A percentile compares a stretch with the other conserved stretches of the same genome.
These are phyloP conservation scores for Plagodis pulveraria DNA, from an alignment of 2,888 invertebrate genomes.

Conservation along the genomic window DNA sequence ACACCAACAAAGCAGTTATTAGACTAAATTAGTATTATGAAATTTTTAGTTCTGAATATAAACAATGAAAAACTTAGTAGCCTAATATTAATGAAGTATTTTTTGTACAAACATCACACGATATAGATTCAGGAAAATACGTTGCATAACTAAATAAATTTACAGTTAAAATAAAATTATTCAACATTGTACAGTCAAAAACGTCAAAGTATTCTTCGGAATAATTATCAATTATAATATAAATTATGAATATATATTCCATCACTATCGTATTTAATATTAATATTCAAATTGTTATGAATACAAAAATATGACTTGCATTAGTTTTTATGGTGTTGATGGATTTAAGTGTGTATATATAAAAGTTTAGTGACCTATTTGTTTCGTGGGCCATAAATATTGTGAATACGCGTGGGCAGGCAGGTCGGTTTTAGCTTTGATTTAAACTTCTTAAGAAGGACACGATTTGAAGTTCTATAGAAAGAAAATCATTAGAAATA, in stretches of 20 bases:
- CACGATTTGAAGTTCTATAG: not conserved
- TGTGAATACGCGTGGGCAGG: slow-evolving; percentile 8
- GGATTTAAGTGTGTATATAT: slow-evolving; percentile 23
- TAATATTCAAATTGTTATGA: slow-evolving; percentile 22
- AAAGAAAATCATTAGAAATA: not conserved
- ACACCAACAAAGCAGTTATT: too few species aligned
- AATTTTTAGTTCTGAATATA: too few species aligned
- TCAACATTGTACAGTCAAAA: not conserved
- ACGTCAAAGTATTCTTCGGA: slow-evolving; percentile 1
- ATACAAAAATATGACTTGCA: slow-evolving; percentile 19
- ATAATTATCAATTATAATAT: slow-evolving; percentile 2
- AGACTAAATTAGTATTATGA: too few species aligned
- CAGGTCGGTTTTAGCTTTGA: slow-evolving; percentile 10
- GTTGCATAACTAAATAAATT: too few species aligned
- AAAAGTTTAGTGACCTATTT: slow-evolving; percentile 28
- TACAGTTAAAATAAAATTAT: too few species aligned
- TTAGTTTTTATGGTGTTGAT: slow-evolving; percentile 31
- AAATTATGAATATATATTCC: slow-evolving; percentile 12
- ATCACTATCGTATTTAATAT: slow-evolving; percentile 11
- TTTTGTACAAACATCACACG: too few species aligned
- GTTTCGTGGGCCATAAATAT: slow-evolving; percentile 16
- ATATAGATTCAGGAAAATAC: too few species aligned
- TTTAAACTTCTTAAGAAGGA: slow-evolving; percentile 1
- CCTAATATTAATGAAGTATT: too few species aligned
- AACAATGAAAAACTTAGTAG: too few species aligned